Evolutionary conservation across 2,888 invertebrate genomes (phyloP).

Genomic region (Acronicta alni): DNA sequence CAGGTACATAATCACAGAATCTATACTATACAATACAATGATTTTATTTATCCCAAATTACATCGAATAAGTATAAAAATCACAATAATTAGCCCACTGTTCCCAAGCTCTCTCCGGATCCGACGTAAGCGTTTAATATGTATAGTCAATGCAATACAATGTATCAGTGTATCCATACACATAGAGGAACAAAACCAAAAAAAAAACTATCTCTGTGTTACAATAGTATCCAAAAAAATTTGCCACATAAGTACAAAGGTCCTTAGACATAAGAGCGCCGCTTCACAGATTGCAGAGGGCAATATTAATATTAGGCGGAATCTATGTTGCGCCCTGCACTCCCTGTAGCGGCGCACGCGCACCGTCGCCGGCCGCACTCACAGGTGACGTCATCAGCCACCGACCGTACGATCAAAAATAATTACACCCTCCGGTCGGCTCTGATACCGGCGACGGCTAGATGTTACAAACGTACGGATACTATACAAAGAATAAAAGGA

Average conservation of each 20-base stretch:
- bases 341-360: conserved; percentile 78
- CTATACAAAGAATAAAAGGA: conserved; percentile 83
- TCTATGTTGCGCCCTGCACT: conserved; percentile 84
- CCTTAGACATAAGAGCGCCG: conserved; percentile 73
- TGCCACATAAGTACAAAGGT: conserved; percentile 84
- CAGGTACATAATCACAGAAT: conserved; percentile 87
- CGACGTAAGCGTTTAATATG: conserved; percentile 80
- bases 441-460: conserved; percentile 69
- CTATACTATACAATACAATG: conserved; percentile 72
- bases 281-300: conserved; percentile 86
- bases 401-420: conserved; percentile 57
- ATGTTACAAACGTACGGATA: conserved; percentile 82
- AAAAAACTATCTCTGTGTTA: conserved; percentile 78
- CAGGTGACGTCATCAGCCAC: conserved; percentile 12
- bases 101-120: conserved; percentile 74
- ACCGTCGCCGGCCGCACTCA: conserved; percentile 56
- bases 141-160: conserved; percentile 63
- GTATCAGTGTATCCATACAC: conserved; percentile 86
- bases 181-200: conserved; percentile 89
- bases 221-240: conserved; percentile 83
- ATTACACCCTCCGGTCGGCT: conserved; percentile 58
- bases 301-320: conserved; percentile 88
- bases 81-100: conserved; percentile 79
- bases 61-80: conserved; percentile 84
- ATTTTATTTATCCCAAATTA: conserved; percentile 73